A percentile compares a stretch with the other conserved stretches of the same genome.
Evolutionary conservation across 1,140 invertebrate species (phyloP).

Genomic region (Pentalonia nigronervosa): DNA sequence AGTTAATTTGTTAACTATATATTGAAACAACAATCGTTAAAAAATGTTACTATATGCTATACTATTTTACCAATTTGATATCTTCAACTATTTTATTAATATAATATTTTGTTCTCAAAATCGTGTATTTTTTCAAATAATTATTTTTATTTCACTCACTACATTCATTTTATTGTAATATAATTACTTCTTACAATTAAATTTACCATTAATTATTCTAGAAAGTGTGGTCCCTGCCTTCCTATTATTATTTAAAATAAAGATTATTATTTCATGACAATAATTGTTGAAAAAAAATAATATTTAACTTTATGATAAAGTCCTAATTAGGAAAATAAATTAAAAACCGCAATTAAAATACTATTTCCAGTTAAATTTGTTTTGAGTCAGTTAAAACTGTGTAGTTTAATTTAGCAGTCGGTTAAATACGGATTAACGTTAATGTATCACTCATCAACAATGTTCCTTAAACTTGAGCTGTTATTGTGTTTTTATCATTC

Average conservation of each 20-base stretch:
- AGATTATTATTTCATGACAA: not conserved
- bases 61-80: not conserved
- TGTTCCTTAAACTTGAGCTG: not conserved
- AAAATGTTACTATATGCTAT: too few species aligned
- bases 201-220: not conserved
- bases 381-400: not conserved
- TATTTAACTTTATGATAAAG: not conserved
- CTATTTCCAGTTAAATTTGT: not conserved
- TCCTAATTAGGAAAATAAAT: not conserved
- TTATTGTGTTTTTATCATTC: not conserved
- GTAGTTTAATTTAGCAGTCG: not conserved
- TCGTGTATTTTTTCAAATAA: not conserved
- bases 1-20: too few species aligned
- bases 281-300: conserved; percentile 19
- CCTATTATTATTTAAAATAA: not conserved
- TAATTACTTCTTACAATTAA: not conserved
- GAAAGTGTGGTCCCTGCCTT: not conserved
- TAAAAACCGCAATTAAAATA: not conserved
- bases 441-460: not conserved
- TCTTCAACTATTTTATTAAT: not conserved
- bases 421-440: not conserved
- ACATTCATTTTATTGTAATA: not conserved
- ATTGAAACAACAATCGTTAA: too few species aligned
- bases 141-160: not conserved
- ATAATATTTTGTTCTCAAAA: too few species aligned